A percentile compares a stretch with the other conserved stretches of the same genome.
Evolutionary conservation across 2,797 vertebrate species (phyloP).

Genomic region (Bucorvus abyssinicus): DNA sequence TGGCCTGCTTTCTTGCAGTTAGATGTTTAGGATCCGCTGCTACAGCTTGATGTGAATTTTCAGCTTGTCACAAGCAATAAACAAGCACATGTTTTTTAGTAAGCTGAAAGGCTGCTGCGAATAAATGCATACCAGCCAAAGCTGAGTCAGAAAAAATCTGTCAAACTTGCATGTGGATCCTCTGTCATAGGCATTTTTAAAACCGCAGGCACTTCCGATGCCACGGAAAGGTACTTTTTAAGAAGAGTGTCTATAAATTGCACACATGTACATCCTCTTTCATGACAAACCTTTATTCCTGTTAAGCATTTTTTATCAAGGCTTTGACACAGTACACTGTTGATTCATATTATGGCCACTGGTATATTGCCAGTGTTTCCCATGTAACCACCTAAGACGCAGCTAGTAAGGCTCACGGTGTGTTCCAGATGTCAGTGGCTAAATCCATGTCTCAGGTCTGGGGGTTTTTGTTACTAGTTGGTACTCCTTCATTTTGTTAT

Average conservation of each 20-base stretch:
- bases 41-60: neutral
- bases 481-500: neutral
- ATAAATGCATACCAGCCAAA: neutral
- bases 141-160: neutral
- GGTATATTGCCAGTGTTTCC: neutral
- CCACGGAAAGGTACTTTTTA: neutral
- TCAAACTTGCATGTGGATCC: neutral
- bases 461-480: neutral
- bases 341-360: neutral
- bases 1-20: neutral
- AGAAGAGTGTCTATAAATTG: neutral
- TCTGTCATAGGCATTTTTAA: neutral
- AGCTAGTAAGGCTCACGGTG: neutral
- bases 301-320: neutral
- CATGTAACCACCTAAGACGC: neutral
- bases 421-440: neutral
- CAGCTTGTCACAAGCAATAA: neutral
- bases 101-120: neutral
- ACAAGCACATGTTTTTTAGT: neutral
- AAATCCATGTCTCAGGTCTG: neutral
- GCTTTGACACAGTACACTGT: neutral
- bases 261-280: neutral
- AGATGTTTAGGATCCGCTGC: neutral
- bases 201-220: neutral
- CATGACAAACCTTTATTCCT: neutral